These are phyloP conservation scores for Lamprotornis superbus DNA, from an alignment of 2,113 vertebrate genomes.

Conservation along the genomic window DNA sequence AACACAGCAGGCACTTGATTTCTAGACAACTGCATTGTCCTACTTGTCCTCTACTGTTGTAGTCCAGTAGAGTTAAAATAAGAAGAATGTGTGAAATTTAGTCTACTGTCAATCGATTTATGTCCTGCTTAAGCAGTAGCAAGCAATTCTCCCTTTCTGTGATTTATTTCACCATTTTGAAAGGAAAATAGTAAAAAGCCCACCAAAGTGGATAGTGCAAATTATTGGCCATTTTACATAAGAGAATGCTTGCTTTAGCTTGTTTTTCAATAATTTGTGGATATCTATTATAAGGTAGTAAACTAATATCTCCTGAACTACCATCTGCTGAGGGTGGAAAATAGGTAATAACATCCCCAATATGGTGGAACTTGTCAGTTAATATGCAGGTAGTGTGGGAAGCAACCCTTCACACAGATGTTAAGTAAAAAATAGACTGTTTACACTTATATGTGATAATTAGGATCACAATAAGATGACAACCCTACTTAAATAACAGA, in stretches of 20 bases:
- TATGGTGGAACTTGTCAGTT: neutral
- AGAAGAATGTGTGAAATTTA: neutral
- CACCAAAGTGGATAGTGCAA: neutral
- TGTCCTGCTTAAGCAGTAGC: neutral
- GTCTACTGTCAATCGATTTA: neutral
- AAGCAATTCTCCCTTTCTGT: neutral
- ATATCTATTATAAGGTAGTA: neutral
- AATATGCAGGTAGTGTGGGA: conserved; percentile 36
- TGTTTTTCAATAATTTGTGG: conserved; percentile 8
- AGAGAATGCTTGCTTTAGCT: neutral
- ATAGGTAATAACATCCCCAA: conserved; percentile 16
- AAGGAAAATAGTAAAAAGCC: neutral
- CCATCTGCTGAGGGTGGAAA: conserved; percentile 36
- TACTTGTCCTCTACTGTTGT: conserved; percentile 27
- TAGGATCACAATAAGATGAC: neutral
- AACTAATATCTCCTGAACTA: conserved; percentile 20
- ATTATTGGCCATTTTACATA: neutral
- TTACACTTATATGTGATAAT: neutral
- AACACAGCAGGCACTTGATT: conserved; percentile 40
- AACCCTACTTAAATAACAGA: conserved; percentile 23
- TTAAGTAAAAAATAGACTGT: conserved; percentile 40
- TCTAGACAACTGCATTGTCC: conserved; percentile 4
- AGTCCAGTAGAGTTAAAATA: conserved; percentile 10
- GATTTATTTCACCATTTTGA: neutral
- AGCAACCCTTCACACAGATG: conserved; percentile 47